Conservation (phyloP, 92 coral and sea anemone species). For the Hydrozoanthus gracilis region DNA sequence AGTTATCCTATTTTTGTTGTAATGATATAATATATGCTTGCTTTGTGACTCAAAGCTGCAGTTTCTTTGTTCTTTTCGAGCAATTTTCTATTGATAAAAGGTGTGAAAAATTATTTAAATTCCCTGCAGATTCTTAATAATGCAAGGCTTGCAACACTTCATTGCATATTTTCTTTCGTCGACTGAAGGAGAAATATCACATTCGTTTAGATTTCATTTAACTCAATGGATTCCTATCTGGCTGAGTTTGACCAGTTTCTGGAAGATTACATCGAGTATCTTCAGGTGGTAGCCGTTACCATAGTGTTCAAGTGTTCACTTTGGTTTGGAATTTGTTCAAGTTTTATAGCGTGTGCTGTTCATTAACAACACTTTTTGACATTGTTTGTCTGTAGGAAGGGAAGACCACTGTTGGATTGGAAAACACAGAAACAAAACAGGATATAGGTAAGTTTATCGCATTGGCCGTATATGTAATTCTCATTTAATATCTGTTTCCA, state of each 20-base stretch:
- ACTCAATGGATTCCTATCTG: conserved; percentile 31
- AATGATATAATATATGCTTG: conserved; percentile 5
- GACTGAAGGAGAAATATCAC: background rate
- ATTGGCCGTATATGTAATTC: background rate
- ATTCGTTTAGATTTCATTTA: background rate
- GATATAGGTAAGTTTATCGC: conserved; percentile 77
- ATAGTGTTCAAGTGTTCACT: background rate
- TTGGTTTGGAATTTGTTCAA: background rate
- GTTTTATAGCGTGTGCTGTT: background rate
- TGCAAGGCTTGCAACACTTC: background rate
- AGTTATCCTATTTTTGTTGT: background rate
- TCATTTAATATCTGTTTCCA: no score
- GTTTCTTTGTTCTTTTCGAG: conserved; percentile 16
- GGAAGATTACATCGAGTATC: conserved; percentile 14
- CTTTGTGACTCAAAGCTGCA: background rate
- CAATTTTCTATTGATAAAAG: background rate
- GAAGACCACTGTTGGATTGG: conserved; percentile 89
- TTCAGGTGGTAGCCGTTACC: background rate
- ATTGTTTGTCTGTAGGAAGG: conserved; percentile 78
- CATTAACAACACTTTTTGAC: background rate
- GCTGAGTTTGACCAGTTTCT: conserved; percentile 33
- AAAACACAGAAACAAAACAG: conserved; percentile 72
- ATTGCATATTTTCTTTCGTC: background rate
- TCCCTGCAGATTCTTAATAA: background rate
- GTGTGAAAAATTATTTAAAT: background rate